Evolutionary conservation across 2,113 vertebrate species (phyloP).

Genomic region (Pycnonotus jocosus): DNA sequence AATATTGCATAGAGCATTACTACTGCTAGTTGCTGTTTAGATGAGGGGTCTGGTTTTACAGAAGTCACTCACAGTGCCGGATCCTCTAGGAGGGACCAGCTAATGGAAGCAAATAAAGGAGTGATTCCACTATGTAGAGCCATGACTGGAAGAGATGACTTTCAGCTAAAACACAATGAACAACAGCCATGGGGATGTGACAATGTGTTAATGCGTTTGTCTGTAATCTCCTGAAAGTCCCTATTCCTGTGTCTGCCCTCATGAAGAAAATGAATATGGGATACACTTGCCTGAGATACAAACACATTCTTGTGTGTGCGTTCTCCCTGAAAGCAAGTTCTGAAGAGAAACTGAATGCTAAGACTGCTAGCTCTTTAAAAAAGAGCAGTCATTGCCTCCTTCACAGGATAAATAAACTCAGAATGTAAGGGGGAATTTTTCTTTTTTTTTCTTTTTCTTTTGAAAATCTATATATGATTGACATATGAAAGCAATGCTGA

Average conservation of each 20-base stretch:
- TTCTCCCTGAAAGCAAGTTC: background rate
- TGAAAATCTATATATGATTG: background rate
- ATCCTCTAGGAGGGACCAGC: background rate
- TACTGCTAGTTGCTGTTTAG: background rate
- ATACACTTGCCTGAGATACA: background rate
- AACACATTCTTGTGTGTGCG: background rate
- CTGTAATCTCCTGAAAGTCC: background rate
- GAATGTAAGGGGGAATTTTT: background rate
- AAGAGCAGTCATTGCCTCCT: background rate
- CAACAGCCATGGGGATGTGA: background rate
- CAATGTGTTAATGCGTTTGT: background rate
- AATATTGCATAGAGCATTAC: background rate
- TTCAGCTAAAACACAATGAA: background rate
- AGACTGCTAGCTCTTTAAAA: background rate
- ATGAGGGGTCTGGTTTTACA: background rate
- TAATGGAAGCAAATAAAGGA: background rate
- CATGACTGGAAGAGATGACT: background rate
- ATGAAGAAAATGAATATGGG: background rate
- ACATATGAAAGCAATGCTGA: background rate
- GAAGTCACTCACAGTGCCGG: background rate
- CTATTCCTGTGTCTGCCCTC: background rate
- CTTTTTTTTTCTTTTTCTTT: background rate
- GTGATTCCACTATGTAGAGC: background rate
- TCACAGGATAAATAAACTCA: background rate
- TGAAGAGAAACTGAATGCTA: background rate